Evolutionary conservation across 30 jellyfish, hydroid and myxozoan genomes (phyloP), one percentile per base, ranked within the genome.

Genomic region (Aurelia aurita): DNA sequence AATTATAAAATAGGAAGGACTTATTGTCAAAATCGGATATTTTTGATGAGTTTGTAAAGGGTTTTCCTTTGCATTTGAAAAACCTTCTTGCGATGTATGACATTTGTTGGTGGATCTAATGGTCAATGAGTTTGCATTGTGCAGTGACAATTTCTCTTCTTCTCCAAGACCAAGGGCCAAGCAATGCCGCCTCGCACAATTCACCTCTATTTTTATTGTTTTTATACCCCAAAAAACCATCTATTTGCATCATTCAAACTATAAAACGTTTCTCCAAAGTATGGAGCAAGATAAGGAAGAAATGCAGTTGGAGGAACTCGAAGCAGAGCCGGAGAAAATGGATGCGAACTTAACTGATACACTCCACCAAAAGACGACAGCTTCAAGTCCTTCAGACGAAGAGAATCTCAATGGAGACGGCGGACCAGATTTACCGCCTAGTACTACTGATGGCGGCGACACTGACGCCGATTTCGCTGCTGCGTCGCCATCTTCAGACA

Each of bases 391-490:
- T 5, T 5, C 67, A 39, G 51, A 39, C 21, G 86, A 83, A 19
- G 87, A 57, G 63, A 77, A 75, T 10, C 47, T 75, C 34, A 78
- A 80, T 80, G 93, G 73, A 67, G 87, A 69, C 77, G 77, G 53
- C 46, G 80, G 73, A 20, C 27, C 11, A 47, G 51, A 39, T 39
- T 39, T 39, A 39, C 79, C 55, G 23, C 49, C 28, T 28, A 43
- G 60, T 31, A 13, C 31, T 26, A n/a, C 51, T 6, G 57, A 44
- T 13, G 85, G 58, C 15, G 39, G 44, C 58, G 45, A 27, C 54
- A 57, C 34, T 29, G 54, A 39, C 34, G 91, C 69, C n/a, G 85
- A 81, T 23, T 81, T 16, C 25, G 12, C 19, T 19, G 61, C 63
- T 4, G 16, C 79, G 10, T 26, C 21, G 25, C 16, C 87, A 47